These are phyloP conservation scores for Drosophila eohydei DNA, from an alignment of 2,888 invertebrate species.

Conservation along the genomic window DNA sequence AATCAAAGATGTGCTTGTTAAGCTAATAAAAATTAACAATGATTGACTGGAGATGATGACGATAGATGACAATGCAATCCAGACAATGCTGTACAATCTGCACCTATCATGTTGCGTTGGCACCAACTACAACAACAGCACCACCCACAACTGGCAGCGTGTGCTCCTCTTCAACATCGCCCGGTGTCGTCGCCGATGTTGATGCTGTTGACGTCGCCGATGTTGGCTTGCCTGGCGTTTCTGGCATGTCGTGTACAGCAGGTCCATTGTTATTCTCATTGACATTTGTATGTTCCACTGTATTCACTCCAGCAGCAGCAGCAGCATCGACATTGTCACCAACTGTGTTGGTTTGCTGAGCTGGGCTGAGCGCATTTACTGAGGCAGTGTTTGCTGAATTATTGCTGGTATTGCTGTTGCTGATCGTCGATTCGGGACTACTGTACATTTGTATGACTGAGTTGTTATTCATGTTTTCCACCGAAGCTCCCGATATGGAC, in stretches of 20 bases:
- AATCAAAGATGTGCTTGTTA: conserved; percentile 40
- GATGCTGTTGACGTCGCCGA: conserved; percentile 8
- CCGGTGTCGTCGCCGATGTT: conserved; percentile 34
- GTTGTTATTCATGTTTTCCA: conserved; percentile 82
- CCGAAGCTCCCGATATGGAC: conserved; percentile 80
- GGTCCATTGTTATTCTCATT: conserved; percentile 80
- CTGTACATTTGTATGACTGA: conserved; percentile 71
- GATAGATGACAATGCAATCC: conserved; percentile 25
- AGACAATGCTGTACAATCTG: conserved; percentile 33
- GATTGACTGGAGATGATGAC: conserved; percentile 52
- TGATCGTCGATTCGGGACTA: conserved; percentile 41
- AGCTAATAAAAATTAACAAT: conserved; percentile 69
- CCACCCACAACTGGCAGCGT: conserved; percentile 23
- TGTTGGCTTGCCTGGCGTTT: conserved; percentile 33
- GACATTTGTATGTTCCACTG: conserved; percentile 36
- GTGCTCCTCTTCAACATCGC: conserved; percentile 55
- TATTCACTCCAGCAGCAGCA: conserved; percentile 15
- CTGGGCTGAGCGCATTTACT: conserved; percentile 35
- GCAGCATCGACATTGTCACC: conserved; percentile 22
- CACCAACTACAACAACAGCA: conserved; percentile 34
- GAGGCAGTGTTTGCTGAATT: conserved; percentile 51
- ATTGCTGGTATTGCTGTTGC: conserved; percentile 33
- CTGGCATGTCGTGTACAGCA: conserved; percentile 45
- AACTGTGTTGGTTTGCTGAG: conserved; percentile 29
- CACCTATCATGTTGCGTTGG: conserved; percentile 77